Conservation (phyloP, 2,113 vertebrate genomes). For the Microtus richardsoni region DNA sequence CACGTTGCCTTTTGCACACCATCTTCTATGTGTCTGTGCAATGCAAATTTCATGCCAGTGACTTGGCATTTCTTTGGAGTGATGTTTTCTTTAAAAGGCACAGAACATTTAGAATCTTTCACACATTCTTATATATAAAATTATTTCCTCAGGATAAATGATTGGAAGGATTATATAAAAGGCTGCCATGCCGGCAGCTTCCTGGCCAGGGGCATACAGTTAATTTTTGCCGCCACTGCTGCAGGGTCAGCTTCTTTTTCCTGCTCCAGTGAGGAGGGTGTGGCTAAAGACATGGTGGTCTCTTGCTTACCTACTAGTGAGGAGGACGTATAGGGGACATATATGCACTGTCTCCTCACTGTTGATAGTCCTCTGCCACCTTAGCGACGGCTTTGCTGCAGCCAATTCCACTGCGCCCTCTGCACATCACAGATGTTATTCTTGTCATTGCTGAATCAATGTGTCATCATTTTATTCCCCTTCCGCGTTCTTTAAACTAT, state of each 20-base stretch:
- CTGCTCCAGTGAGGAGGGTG: neutral
- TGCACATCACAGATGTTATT: neutral
- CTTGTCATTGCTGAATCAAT: slow-evolving; percentile 8
- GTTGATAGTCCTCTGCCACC: neutral
- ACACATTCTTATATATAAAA: neutral
- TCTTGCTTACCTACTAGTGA: slow-evolving; percentile 1
- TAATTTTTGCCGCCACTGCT: neutral
- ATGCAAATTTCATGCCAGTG: neutral
- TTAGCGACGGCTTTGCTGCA: slow-evolving; percentile 8
- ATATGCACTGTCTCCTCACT: neutral
- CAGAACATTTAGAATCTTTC: neutral
- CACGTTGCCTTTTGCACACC: neutral
- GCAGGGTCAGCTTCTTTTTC: neutral
- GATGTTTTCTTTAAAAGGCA: neutral
- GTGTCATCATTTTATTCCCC: neutral
- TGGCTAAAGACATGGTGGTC: neutral
- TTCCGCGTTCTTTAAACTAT: neutral
- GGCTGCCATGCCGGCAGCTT: neutral
- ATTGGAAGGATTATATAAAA: neutral
- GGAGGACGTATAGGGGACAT: neutral
- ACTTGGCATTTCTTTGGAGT: slow-evolving; percentile 15
- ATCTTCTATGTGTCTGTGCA: neutral
- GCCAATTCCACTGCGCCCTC: neutral
- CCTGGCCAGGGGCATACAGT: neutral
- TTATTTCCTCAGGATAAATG: neutral